phyloP scores from a whole-genome alignment of 2,888 invertebrate species.

The Doris montereyensis region DNA sequence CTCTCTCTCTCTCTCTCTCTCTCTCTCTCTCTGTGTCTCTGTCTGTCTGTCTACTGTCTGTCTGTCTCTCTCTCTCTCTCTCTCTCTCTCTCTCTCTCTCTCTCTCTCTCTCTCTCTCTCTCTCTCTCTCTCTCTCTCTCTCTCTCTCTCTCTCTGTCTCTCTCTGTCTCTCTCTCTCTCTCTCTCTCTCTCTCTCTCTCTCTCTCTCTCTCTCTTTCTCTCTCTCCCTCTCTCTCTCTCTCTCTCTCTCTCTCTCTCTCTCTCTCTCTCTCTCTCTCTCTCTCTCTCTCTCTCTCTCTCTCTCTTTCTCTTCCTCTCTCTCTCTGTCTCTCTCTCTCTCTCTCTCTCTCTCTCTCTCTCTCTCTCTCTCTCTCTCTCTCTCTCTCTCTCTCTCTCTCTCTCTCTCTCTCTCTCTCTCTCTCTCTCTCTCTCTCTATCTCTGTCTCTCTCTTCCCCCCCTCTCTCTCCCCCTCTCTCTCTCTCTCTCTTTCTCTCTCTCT shows the following conservation, averaged over 20 bases:
- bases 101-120: neutral
- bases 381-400: neutral
- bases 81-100: neutral
- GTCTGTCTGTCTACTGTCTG: neutral
- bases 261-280: neutral
- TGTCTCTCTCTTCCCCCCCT: constrained; percentile 14
- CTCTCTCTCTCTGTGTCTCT: too few species aligned
- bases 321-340: neutral
- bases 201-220: neutral
- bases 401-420: constrained; percentile 5
- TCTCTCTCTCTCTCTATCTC: constrained; percentile 16
- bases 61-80: neutral
- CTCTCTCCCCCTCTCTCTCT: constrained; percentile 21
- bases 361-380: neutral
- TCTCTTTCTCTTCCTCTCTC: neutral
- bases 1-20: too few species aligned
- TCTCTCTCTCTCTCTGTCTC: neutral
- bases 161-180: neutral
- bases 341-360: neutral
- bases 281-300: too few species aligned
- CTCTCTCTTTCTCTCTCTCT: constrained; percentile 3
- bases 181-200: neutral
- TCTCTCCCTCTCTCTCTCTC: neutral
- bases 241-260: neutral
- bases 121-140: neutral